Conservation (phyloP, 2,113 vertebrate genomes). For the Copsychus sechellarum region DNA sequence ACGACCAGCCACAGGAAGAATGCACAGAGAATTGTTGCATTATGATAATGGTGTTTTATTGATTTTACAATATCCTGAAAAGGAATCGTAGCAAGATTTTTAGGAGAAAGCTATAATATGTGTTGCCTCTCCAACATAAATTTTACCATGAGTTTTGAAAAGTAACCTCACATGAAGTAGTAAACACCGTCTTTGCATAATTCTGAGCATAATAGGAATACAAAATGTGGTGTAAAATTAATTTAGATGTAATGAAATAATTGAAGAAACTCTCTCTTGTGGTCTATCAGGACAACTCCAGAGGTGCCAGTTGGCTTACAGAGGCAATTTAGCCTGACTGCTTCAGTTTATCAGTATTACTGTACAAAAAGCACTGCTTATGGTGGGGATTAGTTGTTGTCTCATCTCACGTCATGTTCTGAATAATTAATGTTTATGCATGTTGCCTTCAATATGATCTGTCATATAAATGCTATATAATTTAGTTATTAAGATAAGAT, state of each 20-base stretch:
- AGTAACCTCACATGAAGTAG: background rate
- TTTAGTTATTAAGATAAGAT: constrained; percentile 37
- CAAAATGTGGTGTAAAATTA: background rate
- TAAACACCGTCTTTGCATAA: background rate
- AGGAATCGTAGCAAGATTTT: background rate
- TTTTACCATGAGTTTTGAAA: background rate
- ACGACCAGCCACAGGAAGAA: background rate
- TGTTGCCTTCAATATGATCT: constrained; percentile 28
- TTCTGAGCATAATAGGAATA: background rate
- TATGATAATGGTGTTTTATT: constrained; percentile 35
- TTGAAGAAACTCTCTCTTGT: background rate
- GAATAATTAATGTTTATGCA: constrained; percentile 32
- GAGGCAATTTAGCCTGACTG: background rate
- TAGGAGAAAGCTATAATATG: background rate
- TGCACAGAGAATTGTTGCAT: background rate
- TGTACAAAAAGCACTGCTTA: background rate
- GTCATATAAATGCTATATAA: constrained; percentile 19
- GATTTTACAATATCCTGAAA: constrained; percentile 30
- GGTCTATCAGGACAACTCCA: background rate
- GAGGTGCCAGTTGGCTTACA: background rate
- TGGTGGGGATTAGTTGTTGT: constrained; percentile 17
- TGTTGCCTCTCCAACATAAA: background rate
- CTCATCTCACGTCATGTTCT: background rate
- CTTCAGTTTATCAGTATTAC: background rate
- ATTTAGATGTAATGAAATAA: background rate